Evolutionary conservation across 2,113 vertebrate species (phyloP), one percentile per base, ranked within the genome.

Genomic region (Serinus canaria): DNA sequence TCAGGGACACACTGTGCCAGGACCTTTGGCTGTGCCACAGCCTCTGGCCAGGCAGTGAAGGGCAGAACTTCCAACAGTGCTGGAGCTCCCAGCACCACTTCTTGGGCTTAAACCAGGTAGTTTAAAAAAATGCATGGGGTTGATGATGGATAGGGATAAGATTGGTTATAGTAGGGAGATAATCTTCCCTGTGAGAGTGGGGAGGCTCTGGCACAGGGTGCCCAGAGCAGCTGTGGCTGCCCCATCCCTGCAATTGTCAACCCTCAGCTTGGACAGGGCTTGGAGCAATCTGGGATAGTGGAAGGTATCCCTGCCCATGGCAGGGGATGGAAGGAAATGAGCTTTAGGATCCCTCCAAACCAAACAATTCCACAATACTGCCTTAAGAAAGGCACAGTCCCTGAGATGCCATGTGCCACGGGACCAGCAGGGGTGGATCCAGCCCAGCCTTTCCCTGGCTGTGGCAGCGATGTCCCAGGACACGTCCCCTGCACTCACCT

Each of bases 401-500:
- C 27, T 0, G n/a, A 15, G 35, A 5, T 6, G 11, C 47, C 0
- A 0, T 41, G 60, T 11, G 9, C 62, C 62, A 9, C 35, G 49
- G 49, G 30, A 35, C 3, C 33, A 8, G 10, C 31, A 11, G 0
- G 49, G 6, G 7, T 20, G 7, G 28, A 66, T 1, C 50, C 66
- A 15, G 15, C 31, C 5, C 47, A 3, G 14, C 67, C 55, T 1
- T 17, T 30, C 27, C 52, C 58, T 2, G 4, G 9, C 3, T 6
- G 4, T 10, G 3, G 1, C 18, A 1, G 11, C 4, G 1, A 9
- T 46, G 6, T 44, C 31, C 44, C 5, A 0, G 35, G 19, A 18
- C 7, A 0, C 0, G 0, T 20, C n/a, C 23, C 10, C 39, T 9
- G 10, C 44, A 46, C 98, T 98, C 66, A 98, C 99, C 99, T 99